Evolutionary conservation across 2,888 invertebrate genomes (phyloP).

Genomic region (Oscheius sp.): DNA sequence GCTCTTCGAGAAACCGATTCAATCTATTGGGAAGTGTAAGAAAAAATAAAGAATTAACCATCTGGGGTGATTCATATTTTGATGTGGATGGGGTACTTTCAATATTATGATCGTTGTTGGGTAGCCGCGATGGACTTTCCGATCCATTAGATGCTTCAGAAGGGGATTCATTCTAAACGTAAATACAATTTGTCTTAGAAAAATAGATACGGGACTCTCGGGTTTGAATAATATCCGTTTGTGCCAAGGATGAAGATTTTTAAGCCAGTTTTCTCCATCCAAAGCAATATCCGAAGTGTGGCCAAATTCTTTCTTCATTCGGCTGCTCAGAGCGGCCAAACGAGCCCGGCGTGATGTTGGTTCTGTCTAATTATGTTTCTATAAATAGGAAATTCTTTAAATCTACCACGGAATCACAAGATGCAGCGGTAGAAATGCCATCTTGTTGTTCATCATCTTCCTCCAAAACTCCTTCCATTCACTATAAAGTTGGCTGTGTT

Average conservation of each 20-base stretch:
- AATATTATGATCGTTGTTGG: not conserved
- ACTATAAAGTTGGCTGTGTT: too few species aligned
- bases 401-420: too few species aligned
- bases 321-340: slow-evolving; percentile 5
- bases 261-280: slow-evolving; percentile 12
- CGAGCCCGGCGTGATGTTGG: not conserved
- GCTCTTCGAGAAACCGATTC: slow-evolving; percentile 45
- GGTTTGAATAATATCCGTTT: slow-evolving; percentile 16
- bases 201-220: not conserved
- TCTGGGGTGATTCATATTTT: not conserved
- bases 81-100: not conserved
- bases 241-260: slow-evolving; percentile 28
- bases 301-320: slow-evolving; percentile 18
- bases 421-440: too few species aligned
- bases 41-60: not conserved
- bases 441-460: too few species aligned
- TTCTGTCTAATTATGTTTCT: not conserved
- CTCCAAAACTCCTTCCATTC: too few species aligned
- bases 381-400: too few species aligned
- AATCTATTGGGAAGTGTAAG: not conserved
- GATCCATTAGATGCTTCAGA: not conserved
- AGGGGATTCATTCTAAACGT: not conserved
- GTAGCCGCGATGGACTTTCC: not conserved
- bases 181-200: not conserved
- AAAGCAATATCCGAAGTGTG: not conserved